Evolutionary conservation across 2,113 vertebrate species (phyloP).

Genomic region (Hystrix cristata): DNA sequence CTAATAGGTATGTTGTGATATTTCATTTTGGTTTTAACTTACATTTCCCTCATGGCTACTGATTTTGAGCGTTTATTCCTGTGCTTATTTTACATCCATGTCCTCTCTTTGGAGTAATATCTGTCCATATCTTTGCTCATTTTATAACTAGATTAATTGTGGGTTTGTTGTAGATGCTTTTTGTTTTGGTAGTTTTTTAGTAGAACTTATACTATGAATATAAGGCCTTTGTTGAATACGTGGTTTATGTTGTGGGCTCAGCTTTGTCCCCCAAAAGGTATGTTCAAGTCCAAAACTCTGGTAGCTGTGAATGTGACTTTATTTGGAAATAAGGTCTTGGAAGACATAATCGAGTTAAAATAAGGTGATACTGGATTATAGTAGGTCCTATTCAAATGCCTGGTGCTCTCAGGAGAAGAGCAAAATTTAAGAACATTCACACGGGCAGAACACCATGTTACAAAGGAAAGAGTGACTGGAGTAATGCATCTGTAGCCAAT

Average conservation of each 20-base stretch:
- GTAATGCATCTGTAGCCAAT: neutral
- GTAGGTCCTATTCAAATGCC: neutral
- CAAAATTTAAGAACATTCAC: neutral
- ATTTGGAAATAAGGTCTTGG: slow-evolving; percentile 7
- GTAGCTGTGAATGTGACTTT: neutral
- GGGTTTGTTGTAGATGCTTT: neutral
- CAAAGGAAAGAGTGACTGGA: neutral
- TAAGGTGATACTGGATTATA: neutral
- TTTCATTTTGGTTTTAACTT: slow-evolving; percentile 11
- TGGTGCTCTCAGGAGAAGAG: neutral
- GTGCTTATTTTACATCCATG: neutral
- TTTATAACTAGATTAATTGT: neutral
- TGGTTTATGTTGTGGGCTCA: neutral
- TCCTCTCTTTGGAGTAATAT: slow-evolving; percentile 13
- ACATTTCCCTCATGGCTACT: neutral
- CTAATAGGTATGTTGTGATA: neutral
- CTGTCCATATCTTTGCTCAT: neutral
- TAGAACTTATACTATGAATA: neutral
- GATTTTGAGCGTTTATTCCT: neutral
- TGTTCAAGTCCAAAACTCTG: neutral
- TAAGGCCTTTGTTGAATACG: neutral
- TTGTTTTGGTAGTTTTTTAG: slow-evolving; percentile 41
- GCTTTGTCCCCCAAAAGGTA: neutral
- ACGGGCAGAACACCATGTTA: neutral
- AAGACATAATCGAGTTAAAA: slow-evolving; percentile 44